Evolutionary conservation across 2,113 vertebrate genomes (phyloP), one percentile per base, ranked within the genome.

Genomic region (Ifrita kowaldi): DNA sequence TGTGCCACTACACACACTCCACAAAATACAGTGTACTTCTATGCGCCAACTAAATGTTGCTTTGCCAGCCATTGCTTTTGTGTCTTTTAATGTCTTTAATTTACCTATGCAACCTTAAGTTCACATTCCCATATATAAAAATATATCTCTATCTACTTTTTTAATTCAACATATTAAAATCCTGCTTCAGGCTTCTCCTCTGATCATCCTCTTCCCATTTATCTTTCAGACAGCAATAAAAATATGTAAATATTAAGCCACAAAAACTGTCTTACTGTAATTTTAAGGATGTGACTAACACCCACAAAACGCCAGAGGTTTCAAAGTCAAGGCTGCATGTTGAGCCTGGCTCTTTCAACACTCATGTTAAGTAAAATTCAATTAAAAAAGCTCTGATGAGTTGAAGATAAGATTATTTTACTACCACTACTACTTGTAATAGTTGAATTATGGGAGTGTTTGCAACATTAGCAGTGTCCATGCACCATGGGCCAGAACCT

Each of bases 241-340:
- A 97, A 96, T 94, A 96, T 96, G 96, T 96, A 97, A 97, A 97
- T 97, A 95, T 75, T 89, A 95, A 97, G 94, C 95, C 95, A 95
- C 96, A 97, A 96, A 96, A 95, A 96, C 77, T 95, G 49, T 87
- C 95, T 95, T 97, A 96, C 87, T 93, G 75, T 96, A 97, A 95
- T 95, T 94, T 97, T 96, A 96, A 95, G 96, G 95, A 97, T 96
- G 89, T 97, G 95, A 97, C 94, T 97, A 97, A 97, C 96, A 95
- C 96, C 95, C 95, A 10, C 96, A 97, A 96, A 97, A 97, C 0
- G 95, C 97, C 96, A 97, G 94, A 96, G 90, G 95, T 97, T 95
- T 95, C 94, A 93, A 95, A 96, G 90, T 96, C 90, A 94, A 95
- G 78, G 88, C 64, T 97, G 80, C 80, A 93, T 89, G 67, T 89